These are phyloP conservation scores for Melanotaenia trifasciata DNA, from an alignment of 2,797 vertebrate genomes.

Conservation along the genomic window DNA sequence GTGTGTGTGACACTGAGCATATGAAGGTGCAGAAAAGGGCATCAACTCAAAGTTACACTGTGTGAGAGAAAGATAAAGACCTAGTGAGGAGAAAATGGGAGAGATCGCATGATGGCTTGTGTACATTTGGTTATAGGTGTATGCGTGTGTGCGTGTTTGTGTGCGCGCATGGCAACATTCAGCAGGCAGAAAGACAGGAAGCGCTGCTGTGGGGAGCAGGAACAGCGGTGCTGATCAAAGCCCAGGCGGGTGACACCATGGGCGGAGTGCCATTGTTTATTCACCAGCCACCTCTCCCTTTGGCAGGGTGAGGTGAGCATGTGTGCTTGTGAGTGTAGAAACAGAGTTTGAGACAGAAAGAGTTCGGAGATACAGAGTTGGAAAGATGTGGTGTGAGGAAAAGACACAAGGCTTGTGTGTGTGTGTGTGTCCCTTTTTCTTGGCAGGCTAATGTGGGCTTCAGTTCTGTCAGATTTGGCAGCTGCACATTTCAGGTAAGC, in stretches of 20 bases:
- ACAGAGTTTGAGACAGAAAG: conserved; percentile 57
- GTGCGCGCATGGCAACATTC: conserved; percentile 43
- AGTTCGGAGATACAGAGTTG: conserved; percentile 68
- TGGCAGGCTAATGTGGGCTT: conserved; percentile 78
- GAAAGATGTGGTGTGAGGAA: conserved; percentile 54
- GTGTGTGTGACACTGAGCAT: conserved; percentile 25
- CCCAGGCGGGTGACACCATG: conserved; percentile 81
- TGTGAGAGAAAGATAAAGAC: conserved; percentile 68
- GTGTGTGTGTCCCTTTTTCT: conserved; percentile 60
- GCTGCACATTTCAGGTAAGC: conserved; percentile 68
- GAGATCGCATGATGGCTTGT: conserved; percentile 43
- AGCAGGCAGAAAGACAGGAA: conserved; percentile 77
- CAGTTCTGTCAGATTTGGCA: conserved; percentile 78
- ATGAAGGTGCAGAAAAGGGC: conserved; percentile 59
- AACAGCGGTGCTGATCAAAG: conserved; percentile 81
- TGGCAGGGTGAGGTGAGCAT: conserved; percentile 79
- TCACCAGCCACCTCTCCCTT: conserved; percentile 82
- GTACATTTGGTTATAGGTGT: conserved; percentile 51
- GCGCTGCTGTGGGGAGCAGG: conserved; percentile 76
- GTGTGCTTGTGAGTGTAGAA: conserved; percentile 62
- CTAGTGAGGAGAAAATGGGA: conserved; percentile 47
- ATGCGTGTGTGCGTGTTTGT: conserved; percentile 13
- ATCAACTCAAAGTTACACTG: conserved; percentile 73
- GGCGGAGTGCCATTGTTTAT: conserved; percentile 83
- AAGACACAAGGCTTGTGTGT: conserved; percentile 51